Conservation (phyloP, 1,140 invertebrate genomes). For the Drosophila lacteicornis region DNA sequence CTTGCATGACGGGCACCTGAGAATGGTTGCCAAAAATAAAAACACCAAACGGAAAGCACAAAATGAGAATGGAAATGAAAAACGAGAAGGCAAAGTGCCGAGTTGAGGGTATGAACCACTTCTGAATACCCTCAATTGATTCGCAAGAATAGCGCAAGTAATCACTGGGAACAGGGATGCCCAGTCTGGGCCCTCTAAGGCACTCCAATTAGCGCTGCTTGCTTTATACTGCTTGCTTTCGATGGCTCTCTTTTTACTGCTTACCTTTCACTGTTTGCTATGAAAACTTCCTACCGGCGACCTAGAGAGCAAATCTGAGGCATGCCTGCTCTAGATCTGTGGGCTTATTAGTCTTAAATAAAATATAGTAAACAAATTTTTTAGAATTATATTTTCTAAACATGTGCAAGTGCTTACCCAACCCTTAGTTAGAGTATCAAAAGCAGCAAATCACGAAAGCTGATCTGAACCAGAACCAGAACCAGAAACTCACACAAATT, state of each 20-base stretch:
- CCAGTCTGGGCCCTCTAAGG: neutral
- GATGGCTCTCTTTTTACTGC: neutral
- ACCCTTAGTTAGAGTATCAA: neutral
- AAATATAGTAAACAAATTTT: too few relatives aligned
- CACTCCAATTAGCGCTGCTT: neutral
- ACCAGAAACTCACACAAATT: conserved; percentile 50
- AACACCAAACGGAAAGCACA: conserved; percentile 50
- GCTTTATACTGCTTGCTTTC: neutral
- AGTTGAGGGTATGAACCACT: too few relatives aligned
- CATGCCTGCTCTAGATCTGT: neutral
- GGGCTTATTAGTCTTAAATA: neutral
- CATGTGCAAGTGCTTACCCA: too few relatives aligned
- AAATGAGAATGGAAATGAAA: conserved; percentile 67
- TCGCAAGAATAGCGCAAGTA: neutral
- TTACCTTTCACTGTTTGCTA: neutral
- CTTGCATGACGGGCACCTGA: conserved; percentile 63
- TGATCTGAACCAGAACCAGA: conserved; percentile 25
- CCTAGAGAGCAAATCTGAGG: too few relatives aligned
- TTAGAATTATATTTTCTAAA: too few relatives aligned
- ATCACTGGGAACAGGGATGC: neutral
- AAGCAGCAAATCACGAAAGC: conserved; percentile 27
- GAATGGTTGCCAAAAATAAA: conserved; percentile 65
- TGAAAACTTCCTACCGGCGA: neutral
- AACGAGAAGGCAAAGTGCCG: conserved; percentile 1
- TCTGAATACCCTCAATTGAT: neutral